Evolutionary conservation across 92 coral and sea anemone species (phyloP).

Genomic region (Epizoanthus ramosus): DNA sequence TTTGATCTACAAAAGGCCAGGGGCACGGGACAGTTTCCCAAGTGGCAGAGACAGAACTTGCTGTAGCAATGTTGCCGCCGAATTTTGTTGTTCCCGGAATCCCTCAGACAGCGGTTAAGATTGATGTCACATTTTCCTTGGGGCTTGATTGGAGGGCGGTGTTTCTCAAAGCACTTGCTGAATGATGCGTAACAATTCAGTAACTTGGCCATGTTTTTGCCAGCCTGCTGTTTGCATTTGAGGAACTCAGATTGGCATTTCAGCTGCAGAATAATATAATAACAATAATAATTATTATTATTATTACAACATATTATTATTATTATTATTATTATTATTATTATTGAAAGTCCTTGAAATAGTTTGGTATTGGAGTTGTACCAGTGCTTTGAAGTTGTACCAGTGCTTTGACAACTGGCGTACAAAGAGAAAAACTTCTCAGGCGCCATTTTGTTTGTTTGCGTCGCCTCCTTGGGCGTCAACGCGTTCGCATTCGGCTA

Average conservation of each 20-base stretch:
- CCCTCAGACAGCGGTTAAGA: slow-evolving; percentile 30
- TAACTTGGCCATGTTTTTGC: neutral
- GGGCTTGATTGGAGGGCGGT: slow-evolving; percentile 34
- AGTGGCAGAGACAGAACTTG: slow-evolving; percentile 28
- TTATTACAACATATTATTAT: too few relatives aligned
- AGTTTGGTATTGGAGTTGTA: too few relatives aligned
- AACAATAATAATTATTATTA: neutral
- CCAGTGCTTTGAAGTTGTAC: too few relatives aligned
- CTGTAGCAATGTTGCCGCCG: slow-evolving; percentile 25
- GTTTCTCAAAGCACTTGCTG: slow-evolving; percentile 39
- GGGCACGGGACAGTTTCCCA: slow-evolving; percentile 31
- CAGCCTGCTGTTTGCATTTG: slow-evolving; percentile 23
- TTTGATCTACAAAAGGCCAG: neutral
- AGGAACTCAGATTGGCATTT: slow-evolving; percentile 29
- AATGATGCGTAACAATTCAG: slow-evolving; percentile 12
- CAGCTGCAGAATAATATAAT: neutral
- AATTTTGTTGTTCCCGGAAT: slow-evolving; percentile 17
- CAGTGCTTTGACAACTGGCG: too few relatives aligned
- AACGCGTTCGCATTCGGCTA: too few relatives aligned
- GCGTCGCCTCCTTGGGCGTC: neutral
- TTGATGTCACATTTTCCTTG: slow-evolving; percentile 23
- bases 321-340: too few relatives aligned
- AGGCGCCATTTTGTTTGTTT: too few relatives aligned
- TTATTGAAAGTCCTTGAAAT: too few relatives aligned
- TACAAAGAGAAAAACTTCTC: neutral